Percentiles rank a stretch among this genome's conserved stretches.
Evolutionary conservation across 2,113 vertebrate genomes (phyloP).

Genomic region (Ariopsis seemanni): DNA sequence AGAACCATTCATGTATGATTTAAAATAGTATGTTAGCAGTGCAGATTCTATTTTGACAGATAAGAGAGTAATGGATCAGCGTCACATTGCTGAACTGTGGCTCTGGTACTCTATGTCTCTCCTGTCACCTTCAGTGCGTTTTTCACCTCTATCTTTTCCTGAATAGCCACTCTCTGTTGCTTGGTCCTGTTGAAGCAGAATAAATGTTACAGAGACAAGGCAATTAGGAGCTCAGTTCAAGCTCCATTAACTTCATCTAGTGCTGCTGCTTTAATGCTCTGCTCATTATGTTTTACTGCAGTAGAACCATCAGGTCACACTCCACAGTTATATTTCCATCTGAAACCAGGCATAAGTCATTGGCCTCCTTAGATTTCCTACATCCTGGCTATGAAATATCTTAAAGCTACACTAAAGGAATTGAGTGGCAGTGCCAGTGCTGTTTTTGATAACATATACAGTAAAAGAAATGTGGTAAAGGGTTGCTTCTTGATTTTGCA

Average conservation of each 20-base stretch:
- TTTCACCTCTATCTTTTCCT: slow-evolving; percentile 39
- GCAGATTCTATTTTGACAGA: slow-evolving; percentile 14
- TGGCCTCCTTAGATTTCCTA: slow-evolving; percentile 29
- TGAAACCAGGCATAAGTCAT: slow-evolving; percentile 44
- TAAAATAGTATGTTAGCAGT: slow-evolving; percentile 3
- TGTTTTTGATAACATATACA: not conserved
- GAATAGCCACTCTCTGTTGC: slow-evolving; percentile 42
- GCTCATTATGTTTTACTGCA: slow-evolving; percentile 57
- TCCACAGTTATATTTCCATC: slow-evolving; percentile 53
- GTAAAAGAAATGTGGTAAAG: not conserved
- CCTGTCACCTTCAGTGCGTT: slow-evolving; percentile 20
- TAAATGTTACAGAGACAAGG: slow-evolving; percentile 89
- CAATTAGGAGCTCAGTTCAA: slow-evolving; percentile 95
- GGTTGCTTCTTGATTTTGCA: not conserved
- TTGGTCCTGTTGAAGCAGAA: slow-evolving; percentile 52
- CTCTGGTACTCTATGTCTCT: not conserved
- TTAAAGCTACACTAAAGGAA: not conserved
- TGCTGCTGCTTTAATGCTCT: slow-evolving; percentile 77
- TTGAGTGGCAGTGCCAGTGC: not conserved
- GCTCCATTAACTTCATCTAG: slow-evolving; percentile 93
- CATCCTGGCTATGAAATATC: slow-evolving; percentile 24
- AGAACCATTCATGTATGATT: not conserved
- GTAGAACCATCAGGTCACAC: slow-evolving; percentile 51
- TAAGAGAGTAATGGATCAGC: slow-evolving; percentile 7
- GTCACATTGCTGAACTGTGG: slow-evolving; percentile 6